phyloP scores from a whole-genome alignment of 2,113 vertebrate species.

The Excalfactoria chinensis region DNA sequence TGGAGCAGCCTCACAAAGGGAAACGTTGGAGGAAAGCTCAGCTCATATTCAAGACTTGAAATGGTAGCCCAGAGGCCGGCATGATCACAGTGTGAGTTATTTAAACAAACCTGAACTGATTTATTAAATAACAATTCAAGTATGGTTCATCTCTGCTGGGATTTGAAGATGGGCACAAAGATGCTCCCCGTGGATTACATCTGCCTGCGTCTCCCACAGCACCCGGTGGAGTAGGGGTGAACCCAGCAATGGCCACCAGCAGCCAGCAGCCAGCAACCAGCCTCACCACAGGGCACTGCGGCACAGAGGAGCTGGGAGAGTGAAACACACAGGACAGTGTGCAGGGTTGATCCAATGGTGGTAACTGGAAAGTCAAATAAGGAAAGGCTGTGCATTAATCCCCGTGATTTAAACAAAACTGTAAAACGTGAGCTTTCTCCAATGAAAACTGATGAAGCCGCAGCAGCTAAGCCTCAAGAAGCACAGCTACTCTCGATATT shows the following conservation, averaged over 20 bases:
- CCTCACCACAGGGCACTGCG: background rate
- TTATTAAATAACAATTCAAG: background rate
- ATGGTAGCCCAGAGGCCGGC: background rate
- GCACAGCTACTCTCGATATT: conserved; percentile 46
- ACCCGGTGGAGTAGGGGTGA: background rate
- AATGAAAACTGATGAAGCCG: conserved; percentile 48
- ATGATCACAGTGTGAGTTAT: background rate
- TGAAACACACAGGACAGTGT: conserved; percentile 51
- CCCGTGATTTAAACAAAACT: conserved; percentile 59
- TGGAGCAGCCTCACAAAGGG: background rate
- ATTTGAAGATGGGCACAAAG: background rate
- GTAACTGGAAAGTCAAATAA: conserved; percentile 65
- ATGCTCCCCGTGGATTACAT: fast-evolving
- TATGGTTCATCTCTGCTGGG: background rate
- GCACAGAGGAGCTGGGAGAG: background rate
- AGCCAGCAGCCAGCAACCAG: background rate
- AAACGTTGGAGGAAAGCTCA: background rate
- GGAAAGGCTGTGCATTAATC: conserved; percentile 60
- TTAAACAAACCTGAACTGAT: background rate
- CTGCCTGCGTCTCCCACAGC: background rate
- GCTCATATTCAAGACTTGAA: background rate
- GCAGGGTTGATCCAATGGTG: conserved; percentile 48
- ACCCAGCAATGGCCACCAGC: fast-evolving
- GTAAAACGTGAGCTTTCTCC: conserved; percentile 48
- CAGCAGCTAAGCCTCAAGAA: conserved; percentile 60